phyloP scores from a whole-genome alignment of 2,888 invertebrate genomes.

The Drosophila merina region DNA sequence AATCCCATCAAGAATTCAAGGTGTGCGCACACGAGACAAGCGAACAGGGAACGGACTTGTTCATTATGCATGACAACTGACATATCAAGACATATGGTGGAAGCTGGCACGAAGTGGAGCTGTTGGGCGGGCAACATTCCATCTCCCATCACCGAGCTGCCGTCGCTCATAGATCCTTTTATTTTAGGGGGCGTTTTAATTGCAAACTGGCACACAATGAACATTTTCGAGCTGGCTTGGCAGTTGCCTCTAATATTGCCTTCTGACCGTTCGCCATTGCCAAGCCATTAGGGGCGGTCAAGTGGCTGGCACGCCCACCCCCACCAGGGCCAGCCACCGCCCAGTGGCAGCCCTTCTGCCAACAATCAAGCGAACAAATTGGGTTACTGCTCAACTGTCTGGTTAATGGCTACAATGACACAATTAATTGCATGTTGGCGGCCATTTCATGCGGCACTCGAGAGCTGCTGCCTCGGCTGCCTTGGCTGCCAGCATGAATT shows the following conservation, averaged over 20 bases:
- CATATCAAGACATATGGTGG: constrained; percentile 65
- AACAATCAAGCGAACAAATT: constrained; percentile 76
- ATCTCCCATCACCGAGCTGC: not conserved
- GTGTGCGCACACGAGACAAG: constrained; percentile 22
- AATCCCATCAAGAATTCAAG: constrained; percentile 51
- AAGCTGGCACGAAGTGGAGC: constrained; percentile 40
- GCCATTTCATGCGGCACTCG: constrained; percentile 30
- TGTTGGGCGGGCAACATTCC: constrained; percentile 12
- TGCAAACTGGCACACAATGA: constrained; percentile 71
- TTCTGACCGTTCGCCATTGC: constrained; percentile 33
- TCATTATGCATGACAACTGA: constrained; percentile 70
- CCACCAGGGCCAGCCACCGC: not conserved
- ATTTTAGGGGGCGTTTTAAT: constrained; percentile 67
- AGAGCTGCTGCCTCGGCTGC: constrained; percentile 25
- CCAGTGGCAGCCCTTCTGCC: constrained; percentile 4
- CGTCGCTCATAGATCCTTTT: constrained; percentile 44
- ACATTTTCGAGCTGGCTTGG: constrained; percentile 33
- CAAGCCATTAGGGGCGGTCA: constrained; percentile 70
- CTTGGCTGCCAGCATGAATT: constrained; percentile 59
- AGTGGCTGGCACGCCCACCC: constrained; percentile 35
- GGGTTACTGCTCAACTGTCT: constrained; percentile 80
- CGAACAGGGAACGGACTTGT: constrained; percentile 28
- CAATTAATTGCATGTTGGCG: constrained; percentile 73
- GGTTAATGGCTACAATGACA: constrained; percentile 78
- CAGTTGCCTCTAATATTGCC: constrained; percentile 34